These are phyloP conservation scores for Amphilophus citrinellus DNA, from an alignment of 2,113 vertebrate genomes.

Conservation along the genomic window DNA sequence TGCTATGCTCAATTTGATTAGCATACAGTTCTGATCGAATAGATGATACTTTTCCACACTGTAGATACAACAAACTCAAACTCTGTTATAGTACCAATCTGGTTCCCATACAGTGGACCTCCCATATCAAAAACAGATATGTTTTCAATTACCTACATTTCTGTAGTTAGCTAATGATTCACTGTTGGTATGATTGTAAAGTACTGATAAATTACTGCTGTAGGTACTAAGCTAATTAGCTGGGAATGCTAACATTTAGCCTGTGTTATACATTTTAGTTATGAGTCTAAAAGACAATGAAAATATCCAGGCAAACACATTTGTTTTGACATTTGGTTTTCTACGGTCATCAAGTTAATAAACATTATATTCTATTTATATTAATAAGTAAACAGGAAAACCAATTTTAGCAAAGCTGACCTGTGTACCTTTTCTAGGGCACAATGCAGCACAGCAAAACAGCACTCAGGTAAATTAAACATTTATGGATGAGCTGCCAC, in stretches of 20 bases:
- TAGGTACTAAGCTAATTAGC: not conserved
- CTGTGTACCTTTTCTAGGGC: not conserved
- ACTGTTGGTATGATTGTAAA: not conserved
- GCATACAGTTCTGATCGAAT: not conserved
- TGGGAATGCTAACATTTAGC: not conserved
- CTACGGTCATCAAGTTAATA: not conserved
- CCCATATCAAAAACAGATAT: not conserved
- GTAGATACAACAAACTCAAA: not conserved
- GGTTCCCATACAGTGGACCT: not conserved
- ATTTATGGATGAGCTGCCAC: not conserved
- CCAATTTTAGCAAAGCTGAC: not conserved
- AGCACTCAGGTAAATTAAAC: constrained; percentile 1
- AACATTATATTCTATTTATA: not conserved
- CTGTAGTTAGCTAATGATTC: not conserved
- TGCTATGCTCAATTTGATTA: constrained; percentile 5
- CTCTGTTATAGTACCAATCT: not conserved
- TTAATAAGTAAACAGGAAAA: not conserved
- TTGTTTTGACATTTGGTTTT: not conserved
- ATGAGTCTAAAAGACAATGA: not conserved
- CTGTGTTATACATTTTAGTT: not conserved
- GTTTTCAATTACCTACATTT: not conserved
- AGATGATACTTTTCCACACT: not conserved
- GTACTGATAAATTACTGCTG: not conserved
- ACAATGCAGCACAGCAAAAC: not conserved
- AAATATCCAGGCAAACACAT: not conserved